These are phyloP conservation scores for Hydriomena furcata DNA, from an alignment of 2,888 invertebrate genomes.

Conservation along the genomic window DNA sequence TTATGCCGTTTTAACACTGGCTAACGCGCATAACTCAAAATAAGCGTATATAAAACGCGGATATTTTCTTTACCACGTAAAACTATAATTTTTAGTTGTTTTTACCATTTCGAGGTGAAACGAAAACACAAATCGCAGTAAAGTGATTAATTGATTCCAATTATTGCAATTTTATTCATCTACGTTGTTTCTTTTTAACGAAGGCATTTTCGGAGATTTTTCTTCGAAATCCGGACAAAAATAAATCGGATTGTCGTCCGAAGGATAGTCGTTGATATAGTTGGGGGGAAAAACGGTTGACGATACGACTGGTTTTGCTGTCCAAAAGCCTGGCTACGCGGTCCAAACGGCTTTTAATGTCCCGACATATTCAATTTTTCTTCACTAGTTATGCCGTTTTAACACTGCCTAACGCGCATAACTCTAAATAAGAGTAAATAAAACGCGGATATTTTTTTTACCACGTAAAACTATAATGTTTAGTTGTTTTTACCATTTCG, in stretches of 20 bases:
- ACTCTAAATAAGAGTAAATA: slow-evolving; percentile 13
- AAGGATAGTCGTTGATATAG: too few species aligned
- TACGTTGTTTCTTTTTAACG: too few species aligned
- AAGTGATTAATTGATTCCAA: slow-evolving; percentile 26
- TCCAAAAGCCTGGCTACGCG: neutral
- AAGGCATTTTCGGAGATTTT: too few species aligned
- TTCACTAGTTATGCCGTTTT: neutral
- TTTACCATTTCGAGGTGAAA: slow-evolving; percentile 29
- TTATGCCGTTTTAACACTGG: slow-evolving; percentile 2
- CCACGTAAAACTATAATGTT: slow-evolving; percentile 24
- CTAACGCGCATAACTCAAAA: slow-evolving; percentile 15
- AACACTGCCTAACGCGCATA: slow-evolving; percentile 13
- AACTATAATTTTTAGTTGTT: slow-evolving; percentile 29
- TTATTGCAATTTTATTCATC: too few species aligned
- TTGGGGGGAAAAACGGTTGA: neutral
- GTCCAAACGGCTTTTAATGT: too few species aligned
- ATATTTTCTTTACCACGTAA: slow-evolving; percentile 8
- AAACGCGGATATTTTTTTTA: slow-evolving; percentile 5
- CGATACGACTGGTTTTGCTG: neutral
- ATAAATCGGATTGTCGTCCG: neutral
- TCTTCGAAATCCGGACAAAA: too few species aligned
- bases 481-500: slow-evolving; percentile 31
- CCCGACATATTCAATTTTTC: slow-evolving; percentile 22
- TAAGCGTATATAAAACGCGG: slow-evolving; percentile 10
- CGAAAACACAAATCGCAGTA: slow-evolving; percentile 30